Base-by-base conservation (phyloP, 2,113 vertebrate genomes). In the Hippocampus mohnikei region DNA sequence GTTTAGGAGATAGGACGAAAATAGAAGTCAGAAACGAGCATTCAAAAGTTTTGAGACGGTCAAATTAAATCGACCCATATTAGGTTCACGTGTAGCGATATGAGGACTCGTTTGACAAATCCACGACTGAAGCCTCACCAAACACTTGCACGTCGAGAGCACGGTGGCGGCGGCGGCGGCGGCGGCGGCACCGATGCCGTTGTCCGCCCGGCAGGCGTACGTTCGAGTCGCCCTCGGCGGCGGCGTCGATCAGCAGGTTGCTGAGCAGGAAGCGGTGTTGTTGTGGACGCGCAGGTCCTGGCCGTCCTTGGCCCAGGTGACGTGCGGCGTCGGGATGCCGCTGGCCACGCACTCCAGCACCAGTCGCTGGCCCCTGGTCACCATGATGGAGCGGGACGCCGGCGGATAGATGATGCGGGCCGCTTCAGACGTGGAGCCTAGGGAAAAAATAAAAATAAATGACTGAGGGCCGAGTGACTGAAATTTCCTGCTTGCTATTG, bases 291-390 rank as follows among this genome's bases (percentile, higher is more conserved):
- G 82, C 42, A 99, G 88, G 0, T 93, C 91, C 29, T 88, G 89
- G 3, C 95, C 95, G 0, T 99, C 95, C 72, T 99, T 99, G 44
- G 94, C 94, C 97, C 97, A 98, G 1, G 94, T 95, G 81, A 99
- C 96, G 33, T 86, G 94, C 0, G 97, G 97, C 0, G 95, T 94
- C 1, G 97, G 97, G 82, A 95, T 96, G 63, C 97, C 97, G 0
- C 97, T 95, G 80, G 97, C 97, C 82, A 98, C 97, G 0, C 97
- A 99, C 91, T 99, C 97, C 73, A 99, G 82, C 23, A 98, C 96
- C 79, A 99, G 92, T 70, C 94, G 95, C 85, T 99, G 97, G 61
- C 97, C 97, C 86, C 95, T 96, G 71, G 95, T 97, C 80, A 98
- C 96, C 33, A 96, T 96, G 90, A 99, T 97, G 79, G 95, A 94